phyloP scores from a whole-genome alignment of 2,888 invertebrate species.

The Trichacis sp. region DNA sequence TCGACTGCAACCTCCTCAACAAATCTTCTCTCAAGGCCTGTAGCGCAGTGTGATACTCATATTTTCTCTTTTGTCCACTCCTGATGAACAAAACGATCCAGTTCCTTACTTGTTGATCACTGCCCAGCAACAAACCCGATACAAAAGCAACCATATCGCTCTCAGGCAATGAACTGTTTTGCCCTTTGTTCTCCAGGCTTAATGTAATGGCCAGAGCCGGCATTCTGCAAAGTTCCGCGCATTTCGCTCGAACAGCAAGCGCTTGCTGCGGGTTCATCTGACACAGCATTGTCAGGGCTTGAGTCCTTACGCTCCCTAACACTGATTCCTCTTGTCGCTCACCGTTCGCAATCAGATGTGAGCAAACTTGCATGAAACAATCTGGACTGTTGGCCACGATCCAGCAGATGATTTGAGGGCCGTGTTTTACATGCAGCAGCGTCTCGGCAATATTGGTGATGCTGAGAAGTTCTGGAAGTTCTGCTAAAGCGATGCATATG shows the following conservation, averaged over 20 bases:
- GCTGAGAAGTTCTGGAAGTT: constrained; percentile 88
- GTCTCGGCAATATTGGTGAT: constrained; percentile 88
- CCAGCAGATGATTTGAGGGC: constrained; percentile 89
- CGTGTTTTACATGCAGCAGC: constrained; percentile 89
- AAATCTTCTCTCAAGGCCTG: constrained; percentile 82
- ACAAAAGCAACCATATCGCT: constrained; percentile 83
- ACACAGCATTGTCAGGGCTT: constrained; percentile 84
- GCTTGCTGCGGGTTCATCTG: constrained; percentile 91
- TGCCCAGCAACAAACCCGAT: constrained; percentile 89
- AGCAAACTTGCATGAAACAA: constrained; percentile 90
- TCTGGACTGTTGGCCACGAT: constrained; percentile 95
- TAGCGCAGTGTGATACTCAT: constrained; percentile 80
- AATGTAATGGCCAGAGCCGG: constrained; percentile 89
- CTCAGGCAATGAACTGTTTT: constrained; percentile 53
- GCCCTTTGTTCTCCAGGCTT: constrained; percentile 76
- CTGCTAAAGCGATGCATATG: constrained; percentile 92
- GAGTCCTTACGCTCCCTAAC: constrained; percentile 80
- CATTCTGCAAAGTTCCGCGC: constrained; percentile 89
- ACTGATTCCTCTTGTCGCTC: constrained; percentile 89
- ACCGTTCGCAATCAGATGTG: constrained; percentile 86
- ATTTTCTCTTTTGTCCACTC: constrained; percentile 86
- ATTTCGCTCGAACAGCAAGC: constrained; percentile 85
- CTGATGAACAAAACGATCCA: constrained; percentile 95
- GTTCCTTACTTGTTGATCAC: constrained; percentile 87
- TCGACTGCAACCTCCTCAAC: constrained; percentile 76